phyloP scores from a whole-genome alignment of 2,888 invertebrate species.

The Euphydryas editha region DNA sequence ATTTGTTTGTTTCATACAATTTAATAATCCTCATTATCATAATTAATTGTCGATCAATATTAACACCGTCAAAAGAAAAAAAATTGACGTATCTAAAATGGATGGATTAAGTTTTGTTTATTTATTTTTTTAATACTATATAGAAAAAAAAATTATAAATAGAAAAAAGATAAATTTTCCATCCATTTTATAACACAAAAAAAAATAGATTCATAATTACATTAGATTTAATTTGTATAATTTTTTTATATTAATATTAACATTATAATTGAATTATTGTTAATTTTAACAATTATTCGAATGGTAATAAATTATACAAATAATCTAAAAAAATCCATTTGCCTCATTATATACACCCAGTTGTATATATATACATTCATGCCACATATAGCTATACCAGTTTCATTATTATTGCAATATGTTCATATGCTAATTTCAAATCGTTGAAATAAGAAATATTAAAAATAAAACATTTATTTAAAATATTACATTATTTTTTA shows the following conservation, averaged over 20 bases:
- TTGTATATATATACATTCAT: slow-evolving; percentile 32
- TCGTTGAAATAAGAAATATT: neutral
- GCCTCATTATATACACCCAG: slow-evolving; percentile 20
- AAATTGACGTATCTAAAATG: slow-evolving; percentile 13
- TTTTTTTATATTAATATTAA: neutral
- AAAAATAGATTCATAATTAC: neutral
- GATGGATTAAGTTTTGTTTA: slow-evolving; percentile 17
- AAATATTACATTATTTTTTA: neutral
- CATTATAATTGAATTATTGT: neutral
- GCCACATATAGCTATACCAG: slow-evolving; percentile 19
- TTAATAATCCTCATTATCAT: slow-evolving; percentile 35
- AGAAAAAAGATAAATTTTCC: neutral
- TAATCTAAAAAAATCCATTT: slow-evolving; percentile 18
- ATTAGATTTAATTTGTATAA: slow-evolving; percentile 9
- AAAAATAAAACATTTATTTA: neutral
- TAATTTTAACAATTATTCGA: neutral
- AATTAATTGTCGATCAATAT: slow-evolving; percentile 31
- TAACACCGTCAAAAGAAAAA: slow-evolving; percentile 13
- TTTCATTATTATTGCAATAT: slow-evolving; percentile 23
- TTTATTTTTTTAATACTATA: neutral
- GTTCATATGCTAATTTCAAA: slow-evolving; percentile 20
- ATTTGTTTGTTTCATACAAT: slow-evolving; percentile 5
- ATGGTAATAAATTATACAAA: slow-evolving; percentile 17
- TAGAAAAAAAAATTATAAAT: too few relatives aligned
- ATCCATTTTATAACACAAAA: neutral